Base-by-base conservation (phyloP, 2,888 invertebrate genomes). In the Microplitis manilae region DNA sequence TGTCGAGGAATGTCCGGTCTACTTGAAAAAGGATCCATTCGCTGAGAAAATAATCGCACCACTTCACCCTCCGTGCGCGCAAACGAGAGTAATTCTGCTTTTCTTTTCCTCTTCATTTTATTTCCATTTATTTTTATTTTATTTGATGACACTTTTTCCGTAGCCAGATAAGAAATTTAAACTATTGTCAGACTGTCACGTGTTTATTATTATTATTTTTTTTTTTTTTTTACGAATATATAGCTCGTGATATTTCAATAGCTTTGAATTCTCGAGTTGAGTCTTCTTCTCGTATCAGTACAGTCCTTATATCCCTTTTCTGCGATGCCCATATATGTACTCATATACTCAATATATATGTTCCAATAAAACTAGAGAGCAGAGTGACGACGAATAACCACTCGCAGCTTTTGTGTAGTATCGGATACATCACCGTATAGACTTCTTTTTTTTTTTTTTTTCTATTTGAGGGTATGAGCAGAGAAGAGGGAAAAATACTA, bases 311-410 rank as follows among this genome's bases (percentile, higher is more conserved):
- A 13, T 30, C 64, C 74, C 67, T 50, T 61, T 74, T 71, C 50
- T 61, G 73, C 75, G 83, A 85, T 87, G 87, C 86, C 86, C 86
- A 85, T 89, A 88, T 89, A 88, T 87, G 87, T 50, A 8, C 5
- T 4, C 50, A 50, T 13, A 50, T 5, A 50, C 30, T 30, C 30
- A 50, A 50, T 13, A 50, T 50, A 50, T 50, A 50, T 50, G 85
- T 89, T 86, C 89, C 89, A 90, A 90, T 90, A 89, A 90, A 90
- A 89, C 87, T 87, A 84, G 86, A 89, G 50, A 50, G 50, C 50
- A 13, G 50, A 50, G 50, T 50, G 50, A 50, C 50, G 50, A 13
- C 50, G 50, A 50, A 50, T 50, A 50, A 89, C 87, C 89, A 88
- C 90, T 89, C 89, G 85, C 87, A 86, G 87, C 89, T 88, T 89